Base-by-base conservation (phyloP, 2,888 invertebrate genomes). In the Drosophila eohydei region DNA sequence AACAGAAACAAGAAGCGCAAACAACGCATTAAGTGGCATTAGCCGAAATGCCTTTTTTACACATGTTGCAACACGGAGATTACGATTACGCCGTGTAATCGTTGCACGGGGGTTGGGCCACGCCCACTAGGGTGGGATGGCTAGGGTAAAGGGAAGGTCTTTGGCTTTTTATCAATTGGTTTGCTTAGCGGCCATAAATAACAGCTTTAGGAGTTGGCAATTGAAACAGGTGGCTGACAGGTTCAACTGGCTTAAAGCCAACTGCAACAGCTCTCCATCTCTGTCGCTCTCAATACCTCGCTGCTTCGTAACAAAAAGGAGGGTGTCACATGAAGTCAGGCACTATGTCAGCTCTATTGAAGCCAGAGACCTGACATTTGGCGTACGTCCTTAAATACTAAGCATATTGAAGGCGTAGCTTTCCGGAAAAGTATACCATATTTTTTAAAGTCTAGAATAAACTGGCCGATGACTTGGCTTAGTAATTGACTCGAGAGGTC, bases 21-120 rank as follows among this genome's bases (percentile, higher is more conserved):
- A 50, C 48, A 50, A 50, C 11, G 89, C 80, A 84, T 92, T 91
- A 88, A 89, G 86, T 83, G 88, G 91, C 74, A 91, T 92, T 92
- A 90, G 74, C 52, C 74, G 59, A 81, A 90, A 92, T 87, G 82
- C 83, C 84, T 88, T 90, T 90, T 90, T 91, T 92, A 92, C 92
- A 92, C 92, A 92, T 92, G 92, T 92, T 82, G 78, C 83, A 78
- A 78, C 81, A 80, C 79, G 78, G 83, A 89, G 89, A 89, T 90
- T 89, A 91, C 90, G 85, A 88, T 90, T 89, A 91, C 91, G 84
- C 74, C 87, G 81, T 91, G 90, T 91, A 91, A 91, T 91, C 83
- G 87, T 70, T 63, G 40, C 69, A 28, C 8, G 41, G 51, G 66
- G 62, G 56, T 70, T 64, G 54, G n/a, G 40, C 11, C 51, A 52